Base-by-base conservation (phyloP, 2,113 vertebrate species). In the Melospiza georgiana region DNA sequence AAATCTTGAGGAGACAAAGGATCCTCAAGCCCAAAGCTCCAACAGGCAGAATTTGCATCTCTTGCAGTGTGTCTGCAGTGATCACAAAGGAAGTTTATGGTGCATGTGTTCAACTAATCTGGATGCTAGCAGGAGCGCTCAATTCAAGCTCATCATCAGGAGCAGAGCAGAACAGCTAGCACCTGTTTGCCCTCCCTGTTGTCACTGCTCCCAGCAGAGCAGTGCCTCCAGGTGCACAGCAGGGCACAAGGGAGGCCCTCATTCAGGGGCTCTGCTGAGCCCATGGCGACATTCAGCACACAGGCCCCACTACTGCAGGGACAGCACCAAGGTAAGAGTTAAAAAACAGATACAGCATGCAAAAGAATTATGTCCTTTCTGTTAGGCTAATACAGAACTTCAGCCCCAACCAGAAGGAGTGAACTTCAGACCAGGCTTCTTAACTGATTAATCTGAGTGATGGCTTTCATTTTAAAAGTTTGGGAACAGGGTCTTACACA, bases 391-490 rank as follows among this genome's bases (percentile, higher is more conserved):
- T 27, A 68, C 4, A 18, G 62, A 80, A 68, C 16, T 41, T 63
- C 30, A 91, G 23, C 49, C 91, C 1, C 22, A 91, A 13, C 17
- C 12, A 63, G 22, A 77, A 49, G 23, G 84, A 55, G 15, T 23
- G 52, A 81, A 84, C 27, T 52, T 87, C 37, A 62, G 58, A 72
- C 58, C 66, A 79, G 23, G 19, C 25, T 85, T 35, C 41, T 80
- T 76, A 91, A 91, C 28, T 49, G 78, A 69, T 48, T 18, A 43
- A 43, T 83, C 71, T 95, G 59, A 90, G 48, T 59, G 82, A 87
- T 63, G 71, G 33, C 24, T 88, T 95, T 93, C n/a, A 39, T 91
- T 87, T 87, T 61, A 69, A 93, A 97, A 58, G 46, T 90, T 76
- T 85, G 57, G 39, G 48, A 84, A 55, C 33, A 55, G 24, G 24